Base-by-base conservation (phyloP, 2,888 invertebrate genomes). In the Dexiosoma caninum region DNA sequence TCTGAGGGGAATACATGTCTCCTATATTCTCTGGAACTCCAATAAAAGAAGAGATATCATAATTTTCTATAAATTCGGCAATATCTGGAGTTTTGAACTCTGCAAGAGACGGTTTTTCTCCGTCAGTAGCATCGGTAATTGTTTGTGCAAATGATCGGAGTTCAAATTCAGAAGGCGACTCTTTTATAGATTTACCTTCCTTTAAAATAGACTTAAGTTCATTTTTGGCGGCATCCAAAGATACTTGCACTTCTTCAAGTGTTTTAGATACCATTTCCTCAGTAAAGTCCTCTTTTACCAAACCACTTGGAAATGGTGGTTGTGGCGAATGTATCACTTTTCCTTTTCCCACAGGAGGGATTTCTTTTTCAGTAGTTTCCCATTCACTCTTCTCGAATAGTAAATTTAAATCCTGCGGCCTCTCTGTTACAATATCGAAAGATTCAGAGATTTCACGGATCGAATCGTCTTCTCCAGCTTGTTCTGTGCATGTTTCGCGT, bases 91-190 rank as follows among this genome's bases (percentile, higher is more conserved):
- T 44, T 35, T 66, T 74, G 0, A 55, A 21, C 19, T 55, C 21
- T 4, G 19, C 5, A 8, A 57, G 55, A 2, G 23, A 16, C 9
- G 32, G 8, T 21, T 64, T 70, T 9, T 64, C 67, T 2, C 4
- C 9, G 0, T 49, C 71, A 5, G 8, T 35, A 1, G 9, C 35
- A 7, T 21, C 27, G 5, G 62, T 14, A 23, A 85, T 77, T 7
- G 72, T 69, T 10, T 91, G 91, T 21, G 92, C 91, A 55, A 92
- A 90, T 86, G 93, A 89, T 88, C 93, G 94, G 70, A 95, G 94
- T 86, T 94, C 94, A 85, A 95, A 95, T 87, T 95, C 94, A 1
- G 94, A 94, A 3, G 94, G 94, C 0, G 94, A 94, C 83, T 94
- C 93, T 85, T 94, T 94, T 83, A 93, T 93, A 60, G 92, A 92